These are phyloP conservation scores for Albula goreensis DNA, from an alignment of 2,113 vertebrate species.

Conservation along the genomic window DNA sequence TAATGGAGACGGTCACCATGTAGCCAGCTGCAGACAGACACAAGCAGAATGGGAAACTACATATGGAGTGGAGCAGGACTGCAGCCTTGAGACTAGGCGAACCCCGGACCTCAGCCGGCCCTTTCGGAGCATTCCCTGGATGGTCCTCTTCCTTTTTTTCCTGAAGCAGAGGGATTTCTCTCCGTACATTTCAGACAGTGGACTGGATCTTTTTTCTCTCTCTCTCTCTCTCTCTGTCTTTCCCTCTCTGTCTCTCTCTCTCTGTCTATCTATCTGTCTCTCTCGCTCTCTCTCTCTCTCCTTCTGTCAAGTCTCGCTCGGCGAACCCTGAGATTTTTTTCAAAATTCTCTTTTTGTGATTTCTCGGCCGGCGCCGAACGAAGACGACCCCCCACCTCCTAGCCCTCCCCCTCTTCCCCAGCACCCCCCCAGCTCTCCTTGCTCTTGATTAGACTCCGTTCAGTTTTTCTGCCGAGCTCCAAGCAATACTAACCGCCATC, in stretches of 20 bases:
- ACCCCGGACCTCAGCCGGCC: constrained; percentile 59
- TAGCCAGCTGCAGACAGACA: constrained; percentile 76
- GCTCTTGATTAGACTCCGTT: background rate
- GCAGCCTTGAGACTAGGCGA: constrained; percentile 81
- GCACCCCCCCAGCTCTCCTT: background rate
- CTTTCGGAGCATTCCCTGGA: constrained; percentile 52
- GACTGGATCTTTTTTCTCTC: constrained; percentile 51
- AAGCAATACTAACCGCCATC: constrained; percentile 67
- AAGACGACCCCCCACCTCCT: too few relatives aligned
- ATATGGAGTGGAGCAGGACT: constrained; percentile 88
- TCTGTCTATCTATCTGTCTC: constrained; percentile 50
- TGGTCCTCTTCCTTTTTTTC: constrained; percentile 49
- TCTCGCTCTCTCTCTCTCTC: constrained; percentile 51
- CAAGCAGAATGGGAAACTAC: constrained; percentile 84
- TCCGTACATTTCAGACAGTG: constrained; percentile 32
- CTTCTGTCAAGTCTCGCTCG: constrained; percentile 28
- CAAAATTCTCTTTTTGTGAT: background rate
- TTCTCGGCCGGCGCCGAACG: background rate
- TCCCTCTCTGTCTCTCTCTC: constrained; percentile 35
- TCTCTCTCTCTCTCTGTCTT: constrained; percentile 32
- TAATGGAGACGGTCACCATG: constrained; percentile 87
- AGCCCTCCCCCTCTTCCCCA: background rate
- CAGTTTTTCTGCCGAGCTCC: constrained; percentile 35
- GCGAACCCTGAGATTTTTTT: background rate
- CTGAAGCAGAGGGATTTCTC: constrained; percentile 19